Conservation (phyloP, 2,888 invertebrate species). For the Eubasilissa splendida region DNA sequence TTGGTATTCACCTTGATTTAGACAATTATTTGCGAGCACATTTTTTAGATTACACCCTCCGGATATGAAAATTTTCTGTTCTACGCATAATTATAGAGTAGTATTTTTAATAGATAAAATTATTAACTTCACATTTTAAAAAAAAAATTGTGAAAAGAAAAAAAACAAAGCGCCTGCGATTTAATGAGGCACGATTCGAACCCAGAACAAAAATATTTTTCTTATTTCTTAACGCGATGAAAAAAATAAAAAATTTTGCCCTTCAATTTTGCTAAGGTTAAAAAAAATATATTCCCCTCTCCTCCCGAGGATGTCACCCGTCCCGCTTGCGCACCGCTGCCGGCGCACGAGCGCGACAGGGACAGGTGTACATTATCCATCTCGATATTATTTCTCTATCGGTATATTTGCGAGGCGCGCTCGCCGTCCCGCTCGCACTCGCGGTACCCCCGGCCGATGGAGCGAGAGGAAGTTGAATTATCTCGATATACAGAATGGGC, state of each 20-base stretch:
- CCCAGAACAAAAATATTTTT: too few relatives aligned
- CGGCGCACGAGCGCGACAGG: not conserved
- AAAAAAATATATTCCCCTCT: constrained; percentile 27
- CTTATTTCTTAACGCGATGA: too few relatives aligned
- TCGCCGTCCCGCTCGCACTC: not conserved
- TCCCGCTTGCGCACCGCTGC: not conserved
- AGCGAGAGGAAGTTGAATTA: constrained; percentile 7
- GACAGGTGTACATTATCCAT: not conserved
- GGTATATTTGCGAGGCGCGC: not conserved
- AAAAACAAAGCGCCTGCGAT: too few relatives aligned
- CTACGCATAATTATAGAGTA: too few relatives aligned
- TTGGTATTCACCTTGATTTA: too few relatives aligned
- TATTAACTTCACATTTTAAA: too few relatives aligned
- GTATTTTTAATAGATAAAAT: too few relatives aligned
- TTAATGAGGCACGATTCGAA: too few relatives aligned
- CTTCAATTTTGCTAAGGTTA: constrained; percentile 18
- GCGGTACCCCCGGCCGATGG: not conserved
- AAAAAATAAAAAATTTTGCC: constrained; percentile 4
- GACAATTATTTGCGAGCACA: too few relatives aligned
- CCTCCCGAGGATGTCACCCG: not conserved
- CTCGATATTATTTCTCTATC: not conserved
- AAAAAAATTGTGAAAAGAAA: too few relatives aligned
- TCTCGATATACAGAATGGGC: constrained; percentile 17
- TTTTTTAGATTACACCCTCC: too few relatives aligned
- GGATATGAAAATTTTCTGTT: too few relatives aligned